phyloP scores from a whole-genome alignment of 2,797 vertebrate genomes.

The Phataginus tetradactyla region DNA sequence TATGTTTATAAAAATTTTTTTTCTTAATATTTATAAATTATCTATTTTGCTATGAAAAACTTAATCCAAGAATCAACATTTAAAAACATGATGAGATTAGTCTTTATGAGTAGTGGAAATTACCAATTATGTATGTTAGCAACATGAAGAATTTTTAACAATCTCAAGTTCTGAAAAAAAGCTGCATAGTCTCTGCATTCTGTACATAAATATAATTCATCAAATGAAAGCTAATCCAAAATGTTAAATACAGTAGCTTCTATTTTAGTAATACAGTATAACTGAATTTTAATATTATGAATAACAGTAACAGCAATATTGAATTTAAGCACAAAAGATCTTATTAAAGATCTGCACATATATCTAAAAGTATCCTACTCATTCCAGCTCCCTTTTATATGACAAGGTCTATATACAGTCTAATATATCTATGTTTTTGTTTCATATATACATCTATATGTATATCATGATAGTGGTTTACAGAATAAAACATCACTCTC shows the following conservation, averaged over 20 bases:
- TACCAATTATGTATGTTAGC: not conserved
- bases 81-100: not conserved
- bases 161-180: not conserved
- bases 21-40: not conserved
- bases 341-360: not conserved
- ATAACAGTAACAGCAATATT: not conserved
- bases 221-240: not conserved
- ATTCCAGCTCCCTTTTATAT: not conserved
- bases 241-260: not conserved
- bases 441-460: not conserved
- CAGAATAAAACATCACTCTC: not conserved
- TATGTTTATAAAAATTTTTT: too few relatives aligned
- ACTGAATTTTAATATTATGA: not conserved
- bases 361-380: not conserved
- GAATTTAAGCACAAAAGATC: not conserved
- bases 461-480: not conserved
- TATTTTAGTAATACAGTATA: not conserved
- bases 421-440: not conserved
- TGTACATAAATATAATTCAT: not conserved
- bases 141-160: not conserved
- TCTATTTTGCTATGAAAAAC: not conserved
- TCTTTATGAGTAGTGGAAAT: not conserved
- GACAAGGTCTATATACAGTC: not conserved
- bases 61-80: not conserved
- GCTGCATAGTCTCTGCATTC: not conserved